Conservation (phyloP, 2,888 invertebrate genomes). For the Cantharis lateralis region DNA sequence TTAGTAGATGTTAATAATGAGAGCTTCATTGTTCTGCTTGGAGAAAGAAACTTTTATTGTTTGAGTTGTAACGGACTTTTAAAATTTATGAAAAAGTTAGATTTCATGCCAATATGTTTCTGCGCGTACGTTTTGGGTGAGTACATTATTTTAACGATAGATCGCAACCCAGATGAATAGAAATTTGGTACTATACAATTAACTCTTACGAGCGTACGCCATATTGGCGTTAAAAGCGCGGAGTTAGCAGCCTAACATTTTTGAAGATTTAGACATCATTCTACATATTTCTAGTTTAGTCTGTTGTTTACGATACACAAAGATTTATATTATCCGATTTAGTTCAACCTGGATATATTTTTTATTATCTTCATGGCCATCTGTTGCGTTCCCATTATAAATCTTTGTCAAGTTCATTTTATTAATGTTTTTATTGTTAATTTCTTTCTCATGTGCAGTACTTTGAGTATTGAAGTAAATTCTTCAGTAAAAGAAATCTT, state of each 20-base stretch:
- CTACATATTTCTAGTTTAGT: no score
- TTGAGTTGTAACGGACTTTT: constrained; percentile 79
- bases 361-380: not conserved
- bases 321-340: not conserved
- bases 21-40: constrained; percentile 77
- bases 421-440: not conserved
- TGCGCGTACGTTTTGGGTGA: constrained; percentile 73
- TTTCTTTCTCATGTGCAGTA: not conserved
- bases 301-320: not conserved
- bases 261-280: no score
- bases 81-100: constrained; percentile 82
- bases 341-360: not conserved
- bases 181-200: no score
- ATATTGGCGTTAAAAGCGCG: no score
- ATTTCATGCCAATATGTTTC: constrained; percentile 81
- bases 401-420: not conserved
- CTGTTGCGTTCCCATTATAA: not conserved
- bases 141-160: constrained; percentile 36
- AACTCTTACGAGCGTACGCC: no score
- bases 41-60: constrained; percentile 83
- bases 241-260: no score
- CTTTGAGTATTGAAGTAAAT: not conserved
- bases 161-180: no score
- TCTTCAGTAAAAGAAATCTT: not conserved
- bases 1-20: constrained; percentile 60